These are phyloP conservation scores for Nemopilema nomurai DNA, from an alignment of 30 jellyfish, hydroid and myxozoan species.

Conservation along the genomic window DNA sequence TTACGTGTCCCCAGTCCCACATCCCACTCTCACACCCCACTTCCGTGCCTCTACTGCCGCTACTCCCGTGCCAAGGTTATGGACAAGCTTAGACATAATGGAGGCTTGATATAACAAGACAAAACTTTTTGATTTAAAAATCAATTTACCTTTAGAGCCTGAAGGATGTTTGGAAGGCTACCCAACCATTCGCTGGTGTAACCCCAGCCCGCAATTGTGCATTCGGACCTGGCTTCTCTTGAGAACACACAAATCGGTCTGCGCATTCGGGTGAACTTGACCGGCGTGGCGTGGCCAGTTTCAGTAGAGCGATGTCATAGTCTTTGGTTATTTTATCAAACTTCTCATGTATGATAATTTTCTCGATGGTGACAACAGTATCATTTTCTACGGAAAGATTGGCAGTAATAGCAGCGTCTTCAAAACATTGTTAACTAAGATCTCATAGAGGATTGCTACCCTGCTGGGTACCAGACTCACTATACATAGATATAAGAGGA, in stretches of 20 bases:
- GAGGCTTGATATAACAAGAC: neutral
- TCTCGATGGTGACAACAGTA: constrained; percentile 18
- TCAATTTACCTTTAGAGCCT: constrained; percentile 38
- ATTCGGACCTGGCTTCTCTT: constrained; percentile 23
- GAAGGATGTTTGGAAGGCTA: constrained; percentile 30
- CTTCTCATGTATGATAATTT: constrained; percentile 34
- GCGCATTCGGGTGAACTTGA: constrained; percentile 11
- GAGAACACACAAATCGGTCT: constrained; percentile 58
- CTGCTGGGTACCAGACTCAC: too few species aligned
- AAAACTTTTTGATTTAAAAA: neutral
- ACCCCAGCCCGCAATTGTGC: constrained; percentile 78
- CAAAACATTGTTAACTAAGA: too few species aligned
- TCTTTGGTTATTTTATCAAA: constrained; percentile 17
- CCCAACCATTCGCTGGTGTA: constrained; percentile 20
- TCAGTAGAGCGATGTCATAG: constrained; percentile 52
- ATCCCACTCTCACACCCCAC: too few species aligned
- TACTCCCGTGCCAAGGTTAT: too few species aligned
- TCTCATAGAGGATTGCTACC: too few species aligned
- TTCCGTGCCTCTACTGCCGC: too few species aligned
- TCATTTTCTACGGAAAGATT: constrained; percentile 47
- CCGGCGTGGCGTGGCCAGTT: constrained; percentile 6
- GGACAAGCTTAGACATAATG: neutral
- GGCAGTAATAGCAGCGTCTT: too few species aligned
- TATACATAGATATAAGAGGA: too few species aligned
- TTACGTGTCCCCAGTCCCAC: too few species aligned